These are phyloP conservation scores for Tachuris rubrigastra DNA, from an alignment of 2,113 vertebrate genomes.

Conservation along the genomic window DNA sequence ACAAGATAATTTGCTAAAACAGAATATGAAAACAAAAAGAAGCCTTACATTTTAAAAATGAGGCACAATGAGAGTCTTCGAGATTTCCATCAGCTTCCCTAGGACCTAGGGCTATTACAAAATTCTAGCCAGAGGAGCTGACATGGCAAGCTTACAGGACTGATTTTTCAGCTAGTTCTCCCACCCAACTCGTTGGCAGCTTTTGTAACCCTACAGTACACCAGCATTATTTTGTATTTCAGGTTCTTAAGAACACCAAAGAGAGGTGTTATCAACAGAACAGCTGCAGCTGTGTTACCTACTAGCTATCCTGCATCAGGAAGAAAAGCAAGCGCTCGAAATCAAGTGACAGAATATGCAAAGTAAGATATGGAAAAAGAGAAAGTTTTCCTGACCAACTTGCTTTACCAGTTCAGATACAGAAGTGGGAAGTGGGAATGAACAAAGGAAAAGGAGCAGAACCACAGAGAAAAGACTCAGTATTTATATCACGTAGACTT, in stretches of 20 bases:
- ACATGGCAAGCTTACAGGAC: neutral
- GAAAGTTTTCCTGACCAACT: neutral
- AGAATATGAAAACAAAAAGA: neutral
- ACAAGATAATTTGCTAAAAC: neutral
- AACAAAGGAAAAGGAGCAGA: neutral
- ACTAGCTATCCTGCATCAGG: neutral
- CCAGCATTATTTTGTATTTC: neutral
- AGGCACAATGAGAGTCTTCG: neutral
- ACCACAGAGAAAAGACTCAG: neutral
- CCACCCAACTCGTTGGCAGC: neutral
- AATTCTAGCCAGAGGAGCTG: neutral
- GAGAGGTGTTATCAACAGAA: neutral
- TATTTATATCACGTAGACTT: neutral
- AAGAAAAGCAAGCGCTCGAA: neutral
- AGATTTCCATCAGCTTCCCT: neutral
- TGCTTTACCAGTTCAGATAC: neutral
- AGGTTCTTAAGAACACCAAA: neutral
- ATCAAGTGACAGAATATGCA: neutral
- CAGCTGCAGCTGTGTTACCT: neutral
- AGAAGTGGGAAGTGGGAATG: neutral
- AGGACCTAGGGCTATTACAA: neutral
- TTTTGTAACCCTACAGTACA: neutral
- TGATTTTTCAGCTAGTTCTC: neutral
- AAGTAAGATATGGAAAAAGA: neutral
- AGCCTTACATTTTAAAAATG: neutral